These are phyloP conservation scores for Lanius collurio DNA, from an alignment of 2,113 vertebrate genomes.

Conservation along the genomic window DNA sequence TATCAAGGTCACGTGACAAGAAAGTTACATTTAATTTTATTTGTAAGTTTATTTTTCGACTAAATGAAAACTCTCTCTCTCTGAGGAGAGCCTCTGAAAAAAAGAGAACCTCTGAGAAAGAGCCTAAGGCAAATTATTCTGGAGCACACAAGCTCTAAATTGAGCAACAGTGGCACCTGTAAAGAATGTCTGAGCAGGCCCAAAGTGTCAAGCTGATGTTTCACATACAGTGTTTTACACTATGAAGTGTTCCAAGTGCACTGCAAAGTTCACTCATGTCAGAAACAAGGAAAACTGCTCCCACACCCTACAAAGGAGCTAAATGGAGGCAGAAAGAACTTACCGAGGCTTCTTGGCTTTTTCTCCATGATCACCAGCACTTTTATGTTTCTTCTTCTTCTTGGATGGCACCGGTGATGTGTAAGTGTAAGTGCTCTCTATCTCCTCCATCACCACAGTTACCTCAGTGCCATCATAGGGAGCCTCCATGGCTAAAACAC, in stretches of 20 bases:
- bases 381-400: slow-evolving; percentile 88
- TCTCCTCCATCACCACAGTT: slow-evolving; percentile 87
- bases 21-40: background rate
- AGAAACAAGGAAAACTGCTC: background rate
- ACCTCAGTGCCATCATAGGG: slow-evolving; percentile 85
- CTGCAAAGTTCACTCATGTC: background rate
- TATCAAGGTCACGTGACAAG: background rate
- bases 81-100: background rate
- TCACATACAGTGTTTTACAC: accelerated
- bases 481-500: slow-evolving; percentile 79
- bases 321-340: background rate
- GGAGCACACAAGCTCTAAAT: background rate
- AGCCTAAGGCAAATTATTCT: background rate
- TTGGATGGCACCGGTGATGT: slow-evolving; percentile 81
- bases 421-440: slow-evolving; percentile 82
- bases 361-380: slow-evolving; percentile 76
- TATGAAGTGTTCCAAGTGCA: background rate
- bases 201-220: background rate
- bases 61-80: background rate
- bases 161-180: background rate
- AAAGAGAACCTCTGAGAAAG: background rate
- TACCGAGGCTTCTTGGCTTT: slow-evolving; percentile 93
- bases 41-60: background rate
- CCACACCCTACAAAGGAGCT: too few relatives aligned
- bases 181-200: background rate